Base-by-base conservation (phyloP, 2,888 invertebrate species). In the Dioctria rufipes region DNA sequence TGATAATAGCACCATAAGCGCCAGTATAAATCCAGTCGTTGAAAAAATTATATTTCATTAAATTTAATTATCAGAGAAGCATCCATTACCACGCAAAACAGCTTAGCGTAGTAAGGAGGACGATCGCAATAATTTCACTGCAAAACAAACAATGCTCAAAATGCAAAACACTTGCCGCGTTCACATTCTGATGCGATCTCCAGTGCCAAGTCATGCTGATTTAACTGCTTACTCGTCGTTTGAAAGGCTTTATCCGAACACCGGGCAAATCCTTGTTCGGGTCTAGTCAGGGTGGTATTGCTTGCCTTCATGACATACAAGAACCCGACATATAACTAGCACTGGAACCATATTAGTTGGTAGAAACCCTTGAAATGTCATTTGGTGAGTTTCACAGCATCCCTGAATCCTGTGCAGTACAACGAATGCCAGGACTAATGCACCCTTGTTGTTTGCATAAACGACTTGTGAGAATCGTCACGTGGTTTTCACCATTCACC, bases 161-260 rank as follows among this genome's bases (percentile, higher is more conserved):
- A 78, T 79, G 75, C 60, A 60, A 75, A 73, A 78, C 81, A 81
- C 79, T 81, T 81, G 79, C 73, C 67, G 46, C n/a, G 13, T 79
- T 81, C 75, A 73, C 81, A 81, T 71, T 75, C 67, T 73, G 79
- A 80, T 81, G 67, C 73, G 81, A 79, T 81, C 81, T 79, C 40
- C 63, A 60, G 6, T 67, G 73, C 73, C 66, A 5, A 58, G 71
- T 73, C 65, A 66, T 40, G 66, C 25, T 66, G 78, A 79, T 73
- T 79, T 54, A 39, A 13, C 43, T 46, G 13, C 67, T 39, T 58
- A 42, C 65, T 46, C 25, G 25, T 25, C 43, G 54, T 8, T 54
- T 8, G 54, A 54, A 11, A 25, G 25, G 25, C 25, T 11, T 8
- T 8, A 46, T n/a, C 11, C 58, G 73, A 40, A 11, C 4, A 9